Percentiles rank a stretch among this genome's conserved stretches.
These are phyloP conservation scores for Irena cyanogastra DNA, from an alignment of 2,113 vertebrate species.

Conservation along the genomic window DNA sequence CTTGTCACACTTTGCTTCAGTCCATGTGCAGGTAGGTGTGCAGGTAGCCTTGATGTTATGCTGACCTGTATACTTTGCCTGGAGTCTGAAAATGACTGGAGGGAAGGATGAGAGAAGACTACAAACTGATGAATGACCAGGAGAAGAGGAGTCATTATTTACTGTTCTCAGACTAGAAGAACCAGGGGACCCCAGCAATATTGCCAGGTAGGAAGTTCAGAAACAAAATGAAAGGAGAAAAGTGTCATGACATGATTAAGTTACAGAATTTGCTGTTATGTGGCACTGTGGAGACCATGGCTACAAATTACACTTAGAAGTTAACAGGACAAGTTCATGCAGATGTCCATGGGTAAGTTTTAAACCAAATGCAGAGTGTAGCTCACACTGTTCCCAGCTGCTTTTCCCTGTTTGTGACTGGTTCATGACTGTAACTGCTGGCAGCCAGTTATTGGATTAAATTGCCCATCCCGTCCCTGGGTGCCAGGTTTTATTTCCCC, in stretches of 20 bases:
- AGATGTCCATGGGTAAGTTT: neutral
- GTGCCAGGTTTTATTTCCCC: neutral
- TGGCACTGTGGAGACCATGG: neutral
- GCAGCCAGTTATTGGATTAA: neutral
- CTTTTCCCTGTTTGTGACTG: neutral
- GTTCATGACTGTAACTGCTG: neutral
- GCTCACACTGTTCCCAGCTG: neutral
- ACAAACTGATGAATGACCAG: neutral
- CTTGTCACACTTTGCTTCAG: neutral
- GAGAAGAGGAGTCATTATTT: neutral
- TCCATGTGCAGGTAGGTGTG: neutral
- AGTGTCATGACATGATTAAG: fast-evolving
- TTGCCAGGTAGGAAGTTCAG: neutral
- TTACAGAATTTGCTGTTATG: fast-evolving
- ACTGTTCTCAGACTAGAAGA: neutral
- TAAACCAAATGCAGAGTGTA: neutral
- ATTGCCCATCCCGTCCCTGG: neutral
- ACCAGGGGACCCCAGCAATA: no score
- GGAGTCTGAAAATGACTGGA: neutral
- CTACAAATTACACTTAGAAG: neutral
- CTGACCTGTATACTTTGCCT: neutral
- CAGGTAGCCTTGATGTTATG: neutral
- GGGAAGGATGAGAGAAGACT: neutral
- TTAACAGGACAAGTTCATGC: neutral
- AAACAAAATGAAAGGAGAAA: neutral